Evolutionary conservation across 2,113 vertebrate species (phyloP), one percentile per base, ranked within the genome.

Genomic region (Pavo muticus): DNA sequence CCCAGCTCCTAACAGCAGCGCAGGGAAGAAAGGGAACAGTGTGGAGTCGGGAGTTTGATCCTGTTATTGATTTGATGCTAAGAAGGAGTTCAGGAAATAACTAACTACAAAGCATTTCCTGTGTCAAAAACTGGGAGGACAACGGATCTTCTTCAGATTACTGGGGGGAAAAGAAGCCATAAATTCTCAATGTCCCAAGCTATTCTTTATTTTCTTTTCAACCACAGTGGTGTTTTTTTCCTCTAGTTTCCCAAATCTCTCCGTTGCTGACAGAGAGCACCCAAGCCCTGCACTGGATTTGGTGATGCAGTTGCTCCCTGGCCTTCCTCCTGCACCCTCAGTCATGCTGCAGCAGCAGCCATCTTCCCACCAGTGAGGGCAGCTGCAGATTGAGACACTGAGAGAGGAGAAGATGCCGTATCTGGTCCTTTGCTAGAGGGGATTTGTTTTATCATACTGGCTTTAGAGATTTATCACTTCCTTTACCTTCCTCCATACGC

Each of bases 401-500:
- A 19, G 81, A 35, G 48, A 89, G 48, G n/a, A 72, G 84, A 86
- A 89, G 21, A 29, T n/a, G 84, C 30, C n/a, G 14, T 75, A 71
- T 75, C 84, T 65, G 73, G 40, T 6, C n/a, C 63, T 65, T 54
- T 65, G 71, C 45, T 89, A 79, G 44, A 81, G 14, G 59, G 21
- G 32, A 81, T 65, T 88, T 91, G 68, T 84, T 92, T 78, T 91
- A 93, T 78, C 70, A 84, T 52, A 84, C 17, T 75, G 30, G 10
- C 91, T 87, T 87, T 60, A 73, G 77, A 94, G 94, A 96, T 95
- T 93, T 97, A 97, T 96, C 94, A 93, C 96, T 95, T 96, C 95
- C 96, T 94, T 87, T 87, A 94, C 84, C 39, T 93, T 91, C 69
- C 19, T 93, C 70, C 70, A 82, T 45, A 79, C 0, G 0, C 47